Conservation (phyloP, 2,113 vertebrate species). For the Columbina picui region DNA sequence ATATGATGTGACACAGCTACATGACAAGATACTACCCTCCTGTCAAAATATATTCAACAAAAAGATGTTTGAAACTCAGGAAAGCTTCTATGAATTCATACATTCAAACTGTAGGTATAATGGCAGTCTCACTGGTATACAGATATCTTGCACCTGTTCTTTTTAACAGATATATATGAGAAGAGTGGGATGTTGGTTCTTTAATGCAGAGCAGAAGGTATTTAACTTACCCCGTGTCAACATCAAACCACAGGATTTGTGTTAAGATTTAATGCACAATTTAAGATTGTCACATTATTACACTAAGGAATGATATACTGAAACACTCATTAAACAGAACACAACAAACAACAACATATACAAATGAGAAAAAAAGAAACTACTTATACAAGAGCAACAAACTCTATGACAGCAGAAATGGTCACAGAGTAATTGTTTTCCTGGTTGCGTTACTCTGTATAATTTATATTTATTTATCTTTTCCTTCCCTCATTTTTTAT, state of each 20-base stretch:
- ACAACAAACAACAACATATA: not conserved
- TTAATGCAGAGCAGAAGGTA: constrained; percentile 18
- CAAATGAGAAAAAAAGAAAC: not conserved
- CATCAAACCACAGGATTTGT: not conserved
- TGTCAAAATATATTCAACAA: constrained; percentile 3
- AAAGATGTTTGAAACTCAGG: constrained; percentile 51
- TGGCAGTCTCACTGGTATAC: constrained; percentile 22
- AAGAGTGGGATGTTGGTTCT: constrained; percentile 39
- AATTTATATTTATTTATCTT: not conserved
- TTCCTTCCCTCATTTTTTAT: not conserved
- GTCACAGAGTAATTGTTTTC: not conserved
- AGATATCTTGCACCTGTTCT: constrained; percentile 66
- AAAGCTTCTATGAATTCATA: not conserved
- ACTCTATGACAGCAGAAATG: not conserved
- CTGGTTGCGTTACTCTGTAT: not conserved
- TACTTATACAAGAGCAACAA: not conserved
- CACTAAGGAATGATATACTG: not conserved
- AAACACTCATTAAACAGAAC: not conserved
- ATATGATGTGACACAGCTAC: not conserved
- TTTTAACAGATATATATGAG: constrained; percentile 49
- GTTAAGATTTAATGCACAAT: not conserved
- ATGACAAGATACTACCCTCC: not conserved
- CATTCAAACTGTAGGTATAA: constrained; percentile 37
- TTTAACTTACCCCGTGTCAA: not conserved
- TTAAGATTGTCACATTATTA: not conserved